Conservation (phyloP, 92 coral and sea anemone genomes). For the Paramuricea clavata region DNA sequence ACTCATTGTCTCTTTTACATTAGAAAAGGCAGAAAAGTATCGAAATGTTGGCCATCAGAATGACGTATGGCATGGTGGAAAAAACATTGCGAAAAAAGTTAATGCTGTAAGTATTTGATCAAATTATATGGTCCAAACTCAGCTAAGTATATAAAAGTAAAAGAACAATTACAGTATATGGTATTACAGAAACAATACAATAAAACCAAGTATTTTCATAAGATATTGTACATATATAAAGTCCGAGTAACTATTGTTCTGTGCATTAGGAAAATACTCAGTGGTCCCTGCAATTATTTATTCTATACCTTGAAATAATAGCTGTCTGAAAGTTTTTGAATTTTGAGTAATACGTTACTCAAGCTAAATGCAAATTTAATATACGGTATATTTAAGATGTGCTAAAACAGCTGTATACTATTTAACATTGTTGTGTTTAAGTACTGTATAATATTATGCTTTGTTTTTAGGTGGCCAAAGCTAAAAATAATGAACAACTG, state of each 20-base stretch:
- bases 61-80: conserved; percentile 29
- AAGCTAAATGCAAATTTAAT: background rate
- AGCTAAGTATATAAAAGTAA: too few relatives aligned
- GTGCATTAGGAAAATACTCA: too few relatives aligned
- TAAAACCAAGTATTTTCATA: too few relatives aligned
- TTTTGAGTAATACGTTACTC: background rate
- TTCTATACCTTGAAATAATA: too few relatives aligned
- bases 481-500: background rate
- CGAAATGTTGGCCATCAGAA: background rate
- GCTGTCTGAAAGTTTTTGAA: too few relatives aligned
- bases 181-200: too few relatives aligned
- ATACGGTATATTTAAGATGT: background rate
- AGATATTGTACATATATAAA: background rate
- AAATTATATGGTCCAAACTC: background rate
- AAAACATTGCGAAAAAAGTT: background rate
- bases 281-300: too few relatives aligned
- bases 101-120: conserved; percentile 17
- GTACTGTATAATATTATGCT: background rate
- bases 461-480: conserved; percentile 1
- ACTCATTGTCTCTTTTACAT: background rate
- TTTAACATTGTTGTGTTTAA: too few relatives aligned
- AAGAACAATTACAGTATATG: background rate
- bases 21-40: background rate
- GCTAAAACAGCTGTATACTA: too few relatives aligned
- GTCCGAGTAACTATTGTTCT: too few relatives aligned